phyloP scores from a whole-genome alignment of 2,888 invertebrate species.

The Metallyticus violacea region DNA sequence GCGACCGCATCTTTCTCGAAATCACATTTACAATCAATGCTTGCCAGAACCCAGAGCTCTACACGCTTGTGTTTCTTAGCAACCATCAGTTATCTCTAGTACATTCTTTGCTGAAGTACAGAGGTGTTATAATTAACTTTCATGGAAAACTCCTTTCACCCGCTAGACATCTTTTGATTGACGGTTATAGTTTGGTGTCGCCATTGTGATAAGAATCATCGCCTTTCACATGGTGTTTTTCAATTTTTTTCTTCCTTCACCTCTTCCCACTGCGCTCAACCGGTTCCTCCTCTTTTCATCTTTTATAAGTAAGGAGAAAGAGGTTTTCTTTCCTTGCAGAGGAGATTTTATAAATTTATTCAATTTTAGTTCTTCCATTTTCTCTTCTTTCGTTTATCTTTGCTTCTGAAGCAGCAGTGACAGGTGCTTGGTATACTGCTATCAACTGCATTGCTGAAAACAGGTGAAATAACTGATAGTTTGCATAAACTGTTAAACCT shows the following conservation, averaged over 20 bases:
- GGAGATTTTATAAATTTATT: neutral
- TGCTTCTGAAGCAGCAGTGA: neutral
- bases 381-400: neutral
- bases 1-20: no score
- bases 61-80: neutral
- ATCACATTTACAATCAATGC: no score
- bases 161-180: neutral
- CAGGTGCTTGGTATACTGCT: no score
- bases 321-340: neutral
- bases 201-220: neutral
- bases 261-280: neutral
- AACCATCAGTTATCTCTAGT: neutral
- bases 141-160: neutral
- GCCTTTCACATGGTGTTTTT: neutral
- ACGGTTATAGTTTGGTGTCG: neutral
- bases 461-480: no score
- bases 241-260: neutral
- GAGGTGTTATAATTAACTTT: neutral
- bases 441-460: no score
- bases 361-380: neutral
- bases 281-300: neutral
- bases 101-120: neutral
- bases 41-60: neutral
- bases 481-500: no score
- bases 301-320: neutral